Conservation (phyloP, 2,888 invertebrate genomes). For the Crematogaster levior region DNA sequence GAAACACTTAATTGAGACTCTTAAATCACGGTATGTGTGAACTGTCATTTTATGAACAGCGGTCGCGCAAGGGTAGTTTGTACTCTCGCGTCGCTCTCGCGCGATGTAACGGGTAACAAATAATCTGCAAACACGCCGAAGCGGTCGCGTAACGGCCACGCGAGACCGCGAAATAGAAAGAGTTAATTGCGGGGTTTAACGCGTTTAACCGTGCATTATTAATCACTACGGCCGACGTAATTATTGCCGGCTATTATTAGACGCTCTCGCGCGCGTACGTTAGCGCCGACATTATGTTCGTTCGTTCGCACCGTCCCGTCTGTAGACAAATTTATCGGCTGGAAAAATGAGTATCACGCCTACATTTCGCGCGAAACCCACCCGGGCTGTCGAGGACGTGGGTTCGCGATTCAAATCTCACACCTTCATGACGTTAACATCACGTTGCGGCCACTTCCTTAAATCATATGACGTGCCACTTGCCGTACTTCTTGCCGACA, state of each 20-base stretch:
- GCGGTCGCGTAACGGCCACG: conserved; percentile 36
- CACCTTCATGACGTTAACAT: conserved; percentile 68
- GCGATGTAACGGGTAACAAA: conserved; percentile 47
- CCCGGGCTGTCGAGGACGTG: conserved; percentile 63
- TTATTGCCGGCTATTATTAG: conserved; percentile 69
- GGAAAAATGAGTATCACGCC: conserved; percentile 64
- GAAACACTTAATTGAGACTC: background rate
- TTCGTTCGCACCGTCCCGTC: conserved; percentile 29
- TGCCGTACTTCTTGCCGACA: conserved; percentile 46
- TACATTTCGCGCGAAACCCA: conserved; percentile 72
- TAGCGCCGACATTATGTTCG: conserved; percentile 36
- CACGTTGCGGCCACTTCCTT: conserved; percentile 70
- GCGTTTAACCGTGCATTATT: conserved; percentile 64
- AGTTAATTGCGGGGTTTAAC: conserved; percentile 65
- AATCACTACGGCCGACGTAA: conserved; percentile 67
- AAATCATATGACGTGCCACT: conserved; percentile 66
- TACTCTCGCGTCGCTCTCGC: conserved; percentile 10
- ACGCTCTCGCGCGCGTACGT: conserved; percentile 45
- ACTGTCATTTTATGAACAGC: background rate
- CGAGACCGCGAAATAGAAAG: conserved; percentile 38
- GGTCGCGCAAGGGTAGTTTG: background rate
- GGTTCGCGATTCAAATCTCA: conserved; percentile 56
- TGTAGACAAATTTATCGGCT: conserved; percentile 40
- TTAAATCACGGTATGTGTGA: background rate
- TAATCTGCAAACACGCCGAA: conserved; percentile 43